Conservation (phyloP, 2,113 vertebrate genomes). For the Capreolus pygargus region DNA sequence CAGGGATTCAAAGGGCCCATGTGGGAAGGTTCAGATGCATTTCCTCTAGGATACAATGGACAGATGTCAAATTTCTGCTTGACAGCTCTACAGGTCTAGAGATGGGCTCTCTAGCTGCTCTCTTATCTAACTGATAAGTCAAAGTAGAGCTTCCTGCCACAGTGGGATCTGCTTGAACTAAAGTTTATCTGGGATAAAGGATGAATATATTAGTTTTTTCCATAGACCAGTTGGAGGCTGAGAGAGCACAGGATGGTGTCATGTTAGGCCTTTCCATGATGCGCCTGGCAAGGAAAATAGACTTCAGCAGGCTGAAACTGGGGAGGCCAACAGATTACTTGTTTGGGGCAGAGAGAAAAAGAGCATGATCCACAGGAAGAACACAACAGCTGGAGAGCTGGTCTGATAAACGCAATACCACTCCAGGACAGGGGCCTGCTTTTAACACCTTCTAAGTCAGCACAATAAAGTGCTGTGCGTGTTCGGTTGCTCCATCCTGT, state of each 20-base stretch:
- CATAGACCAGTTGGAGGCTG: not conserved
- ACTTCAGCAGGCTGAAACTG: not conserved
- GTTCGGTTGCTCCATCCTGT: not conserved
- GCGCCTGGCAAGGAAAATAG: not conserved
- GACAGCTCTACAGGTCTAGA: not conserved
- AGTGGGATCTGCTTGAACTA: not conserved
- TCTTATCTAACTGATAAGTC: not conserved
- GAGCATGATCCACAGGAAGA: not conserved
- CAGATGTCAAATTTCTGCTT: not conserved
- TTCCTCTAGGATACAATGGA: not conserved
- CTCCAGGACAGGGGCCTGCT: not conserved
- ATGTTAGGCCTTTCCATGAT: not conserved
- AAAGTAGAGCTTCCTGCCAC: not conserved
- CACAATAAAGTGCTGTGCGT: not conserved
- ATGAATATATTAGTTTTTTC: not conserved
- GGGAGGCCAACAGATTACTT: not conserved
- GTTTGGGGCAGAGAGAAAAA: not conserved
- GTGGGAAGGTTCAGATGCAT: not conserved
- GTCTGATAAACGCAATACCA: not conserved
- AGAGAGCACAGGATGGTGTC: not conserved
- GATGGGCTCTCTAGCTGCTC: not conserved
- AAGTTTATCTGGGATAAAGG: not conserved
- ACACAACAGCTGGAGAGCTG: not conserved
- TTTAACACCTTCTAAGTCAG: not conserved
- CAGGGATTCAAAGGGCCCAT: not conserved